Evolutionary conservation across 2,113 vertebrate genomes (phyloP).

Genomic region (Pseudonaja textilis): DNA sequence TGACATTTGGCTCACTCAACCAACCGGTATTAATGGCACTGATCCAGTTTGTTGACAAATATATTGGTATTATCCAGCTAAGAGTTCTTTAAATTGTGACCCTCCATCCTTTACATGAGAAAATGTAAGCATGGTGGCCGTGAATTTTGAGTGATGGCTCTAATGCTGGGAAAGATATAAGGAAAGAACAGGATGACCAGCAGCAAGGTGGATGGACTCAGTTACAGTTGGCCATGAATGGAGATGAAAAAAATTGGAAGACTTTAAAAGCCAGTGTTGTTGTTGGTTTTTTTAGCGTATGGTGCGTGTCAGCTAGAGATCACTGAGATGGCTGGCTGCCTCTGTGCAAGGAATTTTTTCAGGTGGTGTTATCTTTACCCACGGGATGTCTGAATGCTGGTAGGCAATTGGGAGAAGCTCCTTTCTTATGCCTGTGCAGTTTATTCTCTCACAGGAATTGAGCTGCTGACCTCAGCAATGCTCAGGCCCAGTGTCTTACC

Average conservation of each 20-base stretch:
- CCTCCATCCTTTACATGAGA: background rate
- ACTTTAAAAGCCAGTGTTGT: background rate
- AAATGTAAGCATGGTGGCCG: background rate
- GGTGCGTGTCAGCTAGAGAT: too few relatives aligned
- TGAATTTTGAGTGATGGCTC: background rate
- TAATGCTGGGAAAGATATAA: background rate
- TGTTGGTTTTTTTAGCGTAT: too few relatives aligned
- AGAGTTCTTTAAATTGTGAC: background rate
- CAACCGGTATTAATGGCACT: background rate
- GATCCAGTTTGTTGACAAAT: background rate
- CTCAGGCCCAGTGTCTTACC: too few relatives aligned
- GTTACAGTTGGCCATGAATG: background rate
- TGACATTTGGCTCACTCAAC: background rate
- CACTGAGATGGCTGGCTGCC: too few relatives aligned
- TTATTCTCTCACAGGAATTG: too few relatives aligned
- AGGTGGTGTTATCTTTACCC: too few relatives aligned
- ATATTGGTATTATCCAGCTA: background rate
- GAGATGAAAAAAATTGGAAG: background rate
- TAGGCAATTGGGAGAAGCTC: too few relatives aligned
- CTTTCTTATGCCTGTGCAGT: too few relatives aligned
- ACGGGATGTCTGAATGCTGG: too few relatives aligned
- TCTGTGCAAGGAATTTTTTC: too few relatives aligned
- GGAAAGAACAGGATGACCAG: background rate
- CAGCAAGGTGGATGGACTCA: background rate
- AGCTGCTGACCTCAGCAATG: too few relatives aligned